phyloP scores from a whole-genome alignment of 2,113 vertebrate species.

The Orthonyx spaldingii region DNA sequence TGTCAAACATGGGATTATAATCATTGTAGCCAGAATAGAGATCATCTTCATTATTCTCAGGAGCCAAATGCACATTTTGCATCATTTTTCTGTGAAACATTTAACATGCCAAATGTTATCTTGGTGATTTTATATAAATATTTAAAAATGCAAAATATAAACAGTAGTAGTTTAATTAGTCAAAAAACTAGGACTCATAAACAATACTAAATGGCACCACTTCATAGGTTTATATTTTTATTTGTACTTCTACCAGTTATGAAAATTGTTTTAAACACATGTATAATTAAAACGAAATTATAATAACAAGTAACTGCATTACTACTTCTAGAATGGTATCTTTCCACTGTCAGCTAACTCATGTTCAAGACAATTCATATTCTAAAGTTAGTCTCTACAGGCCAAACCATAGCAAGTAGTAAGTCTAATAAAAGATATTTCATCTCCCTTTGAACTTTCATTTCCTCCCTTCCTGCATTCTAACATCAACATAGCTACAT shows the following conservation, averaged over 20 bases:
- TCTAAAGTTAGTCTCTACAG: neutral
- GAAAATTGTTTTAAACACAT: neutral
- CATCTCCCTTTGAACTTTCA: neutral
- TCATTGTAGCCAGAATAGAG: constrained; percentile 98
- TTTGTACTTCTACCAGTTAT: neutral
- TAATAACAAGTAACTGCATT: neutral
- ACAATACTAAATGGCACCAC: neutral
- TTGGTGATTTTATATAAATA: neutral
- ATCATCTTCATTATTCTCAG: constrained; percentile 87
- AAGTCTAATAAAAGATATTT: neutral
- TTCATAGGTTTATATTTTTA: neutral
- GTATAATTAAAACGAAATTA: neutral
- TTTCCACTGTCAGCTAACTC: neutral
- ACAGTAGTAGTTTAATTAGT: neutral
- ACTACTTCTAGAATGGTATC: neutral
- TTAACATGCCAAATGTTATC: neutral
- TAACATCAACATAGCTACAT: neutral
- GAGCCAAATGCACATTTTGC: constrained; percentile 85
- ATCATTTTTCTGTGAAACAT: constrained; percentile 74
- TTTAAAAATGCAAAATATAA: neutral
- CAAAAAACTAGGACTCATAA: neutral
- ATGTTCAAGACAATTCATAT: neutral
- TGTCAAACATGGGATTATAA: constrained; percentile 91
- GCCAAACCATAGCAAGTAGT: fast-evolving
- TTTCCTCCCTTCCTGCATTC: neutral